phyloP scores from a whole-genome alignment of 2,888 invertebrate genomes.

The Furcula furcula region DNA sequence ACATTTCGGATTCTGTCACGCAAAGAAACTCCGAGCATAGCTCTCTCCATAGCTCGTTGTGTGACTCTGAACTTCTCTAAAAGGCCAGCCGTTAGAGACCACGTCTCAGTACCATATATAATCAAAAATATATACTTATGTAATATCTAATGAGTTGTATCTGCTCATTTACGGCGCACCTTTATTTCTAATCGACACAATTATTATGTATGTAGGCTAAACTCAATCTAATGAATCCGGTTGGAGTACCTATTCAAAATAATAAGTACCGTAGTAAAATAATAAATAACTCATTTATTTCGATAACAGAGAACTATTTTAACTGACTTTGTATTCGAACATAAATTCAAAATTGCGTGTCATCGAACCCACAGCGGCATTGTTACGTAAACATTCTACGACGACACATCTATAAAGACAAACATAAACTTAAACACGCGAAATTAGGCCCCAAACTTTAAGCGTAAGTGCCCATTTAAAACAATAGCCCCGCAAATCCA shows the following conservation, averaged over 20 bases:
- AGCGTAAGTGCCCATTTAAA: conserved; percentile 60
- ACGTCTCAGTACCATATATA: too few species aligned
- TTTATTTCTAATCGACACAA: not conserved
- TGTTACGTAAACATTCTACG: conserved; percentile 37
- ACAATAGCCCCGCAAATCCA: conserved; percentile 58
- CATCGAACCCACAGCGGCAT: conserved; percentile 13
- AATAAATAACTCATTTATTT: too few species aligned
- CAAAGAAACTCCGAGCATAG: too few species aligned
- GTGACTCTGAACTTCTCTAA: too few species aligned
- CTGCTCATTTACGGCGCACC: not conserved
- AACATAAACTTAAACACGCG: conserved; percentile 49
- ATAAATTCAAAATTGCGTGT: not conserved
- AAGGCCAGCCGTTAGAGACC: too few species aligned
- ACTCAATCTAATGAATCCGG: conserved; percentile 3
- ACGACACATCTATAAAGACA: conserved; percentile 38
- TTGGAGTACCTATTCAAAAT: not conserved
- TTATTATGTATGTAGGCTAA: conserved; percentile 4
- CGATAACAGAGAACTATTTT: too few species aligned
- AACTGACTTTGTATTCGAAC: too few species aligned
- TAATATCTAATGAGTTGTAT: too few species aligned
- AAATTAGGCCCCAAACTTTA: conserved; percentile 53
- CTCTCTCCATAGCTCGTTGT: too few species aligned
- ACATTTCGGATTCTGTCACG: too few species aligned
- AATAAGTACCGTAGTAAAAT: too few species aligned
- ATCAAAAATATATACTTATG: too few species aligned